A percentile compares a stretch with the other conserved stretches of the same genome.
Conservation (phyloP, 1,140 invertebrate genomes). For the Melitaea cinxia region DNA sequence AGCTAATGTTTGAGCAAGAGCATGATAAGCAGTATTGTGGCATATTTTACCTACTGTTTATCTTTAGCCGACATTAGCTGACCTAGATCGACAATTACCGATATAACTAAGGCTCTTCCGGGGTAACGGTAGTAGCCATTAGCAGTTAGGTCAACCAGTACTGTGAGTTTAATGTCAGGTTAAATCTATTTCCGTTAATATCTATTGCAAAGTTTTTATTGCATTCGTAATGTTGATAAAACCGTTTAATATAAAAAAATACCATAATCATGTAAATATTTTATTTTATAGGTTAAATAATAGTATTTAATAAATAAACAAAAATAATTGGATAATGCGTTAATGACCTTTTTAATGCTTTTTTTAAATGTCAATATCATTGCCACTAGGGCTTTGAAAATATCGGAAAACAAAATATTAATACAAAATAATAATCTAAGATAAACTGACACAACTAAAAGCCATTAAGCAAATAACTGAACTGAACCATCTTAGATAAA, state of each 20-base stretch:
- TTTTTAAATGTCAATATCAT: too few species aligned
- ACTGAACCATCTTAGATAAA: too few species aligned
- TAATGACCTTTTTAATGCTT: too few species aligned
- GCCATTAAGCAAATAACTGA: too few species aligned
- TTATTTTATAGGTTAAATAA: too few species aligned
- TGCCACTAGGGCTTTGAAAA: too few species aligned
- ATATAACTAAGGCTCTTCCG: slow-evolving; percentile 29
- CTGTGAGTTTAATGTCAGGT: not conserved
- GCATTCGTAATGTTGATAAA: not conserved
- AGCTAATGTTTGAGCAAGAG: slow-evolving; percentile 40
- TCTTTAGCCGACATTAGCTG: slow-evolving; percentile 11
- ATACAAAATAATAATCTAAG: too few species aligned
- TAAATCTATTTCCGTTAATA: not conserved
- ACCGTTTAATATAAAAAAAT: not conserved
- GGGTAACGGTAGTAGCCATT: slow-evolving; percentile 17
- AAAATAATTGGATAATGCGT: too few species aligned
- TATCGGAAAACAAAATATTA: too few species aligned
- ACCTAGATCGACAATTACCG: slow-evolving; percentile 18
- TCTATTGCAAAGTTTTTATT: not conserved
- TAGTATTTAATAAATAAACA: too few species aligned
- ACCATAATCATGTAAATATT: too few species aligned
- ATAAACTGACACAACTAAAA: too few species aligned
- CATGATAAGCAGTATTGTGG: slow-evolving; percentile 37
- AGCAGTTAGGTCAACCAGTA: slow-evolving; percentile 28
- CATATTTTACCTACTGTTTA: slow-evolving; percentile 10